Conservation (phyloP, 2,797 vertebrate species). For the Microcaecilia unicolor region DNA sequence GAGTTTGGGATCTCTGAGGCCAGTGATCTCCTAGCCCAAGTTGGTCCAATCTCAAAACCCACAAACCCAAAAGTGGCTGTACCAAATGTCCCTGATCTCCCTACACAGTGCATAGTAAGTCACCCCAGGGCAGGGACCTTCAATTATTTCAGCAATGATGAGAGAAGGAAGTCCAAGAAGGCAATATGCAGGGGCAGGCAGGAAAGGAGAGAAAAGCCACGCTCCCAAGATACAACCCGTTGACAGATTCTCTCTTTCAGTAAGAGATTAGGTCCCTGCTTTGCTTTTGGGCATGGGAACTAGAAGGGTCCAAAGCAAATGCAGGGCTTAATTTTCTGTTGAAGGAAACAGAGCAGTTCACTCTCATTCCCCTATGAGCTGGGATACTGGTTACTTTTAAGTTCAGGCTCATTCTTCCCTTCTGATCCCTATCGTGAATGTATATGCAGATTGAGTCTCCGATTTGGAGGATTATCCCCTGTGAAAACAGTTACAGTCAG, state of each 20-base stretch:
- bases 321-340: background rate
- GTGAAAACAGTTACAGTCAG: constrained; percentile 16
- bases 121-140: no score
- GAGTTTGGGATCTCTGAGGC: no score
- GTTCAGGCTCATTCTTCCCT: constrained; percentile 1
- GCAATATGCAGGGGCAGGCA: no score
- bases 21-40: no score
- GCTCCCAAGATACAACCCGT: background rate
- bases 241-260: constrained; percentile 3
- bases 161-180: background rate
- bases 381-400: constrained; percentile 7
- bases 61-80: no score
- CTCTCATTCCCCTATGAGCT: background rate
- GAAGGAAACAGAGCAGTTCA: constrained; percentile 4
- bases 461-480: constrained; percentile 15
- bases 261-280: constrained; percentile 9
- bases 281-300: constrained; percentile 5
- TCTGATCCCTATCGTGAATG: constrained; percentile 15
- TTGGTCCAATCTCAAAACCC: no score
- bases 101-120: no score
- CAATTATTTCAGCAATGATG: no score
- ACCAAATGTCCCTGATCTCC: no score
- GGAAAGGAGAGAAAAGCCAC: no score
- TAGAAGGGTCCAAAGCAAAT: background rate
- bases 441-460: constrained; percentile 15